Evolutionary conservation across 2,888 invertebrate species (phyloP), one percentile per base, ranked within the genome.

Genomic region (Lypha dubia): DNA sequence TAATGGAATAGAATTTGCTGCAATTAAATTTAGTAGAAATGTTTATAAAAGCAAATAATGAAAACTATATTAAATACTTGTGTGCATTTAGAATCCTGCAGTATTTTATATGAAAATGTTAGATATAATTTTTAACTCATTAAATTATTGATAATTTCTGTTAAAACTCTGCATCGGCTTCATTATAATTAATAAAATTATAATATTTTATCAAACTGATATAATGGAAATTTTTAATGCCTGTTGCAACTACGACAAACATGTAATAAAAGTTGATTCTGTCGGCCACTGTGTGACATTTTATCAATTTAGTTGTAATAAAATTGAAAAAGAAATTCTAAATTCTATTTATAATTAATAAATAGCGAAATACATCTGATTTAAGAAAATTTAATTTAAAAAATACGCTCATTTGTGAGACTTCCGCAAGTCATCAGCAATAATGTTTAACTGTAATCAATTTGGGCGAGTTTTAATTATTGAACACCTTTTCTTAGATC

Each of bases 151-250:
- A 2, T 17, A 56, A 70, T 56, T 56, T 11, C 41, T 4, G 24
- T 24, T 41, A 68, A 41, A 56, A 32, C n/a, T 38, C 24, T 41
- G 70, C 70, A 44, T 41, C 13, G 41, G 8, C 32, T 51, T 22
- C 6, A 70, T 41, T 56, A 28, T 4, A 56, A 70, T 41, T 32
- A 28, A 28, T 41, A 41, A 56, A 56, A 28, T n/a, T n/a, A n/a
- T n/a, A n/a, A n/a, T n/a, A n/a, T n/a, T n/a, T n/a, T n/a, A n/a
- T n/a, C n/a, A n/a, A n/a, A n/a, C n/a, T n/a, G n/a, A n/a, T n/a
- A n/a, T 41, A 20, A 53, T 38, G 9, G 28, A 28, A 28, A 32
- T 35, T 58, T 32, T 35, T 20, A 28, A 28, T 4, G n/a, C n/a
- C 5, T 28, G 2, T 5, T 28, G 28, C 28, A 35, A 8, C 11